phyloP scores from a whole-genome alignment of 2,888 invertebrate species.

The Fragum whitleyi region DNA sequence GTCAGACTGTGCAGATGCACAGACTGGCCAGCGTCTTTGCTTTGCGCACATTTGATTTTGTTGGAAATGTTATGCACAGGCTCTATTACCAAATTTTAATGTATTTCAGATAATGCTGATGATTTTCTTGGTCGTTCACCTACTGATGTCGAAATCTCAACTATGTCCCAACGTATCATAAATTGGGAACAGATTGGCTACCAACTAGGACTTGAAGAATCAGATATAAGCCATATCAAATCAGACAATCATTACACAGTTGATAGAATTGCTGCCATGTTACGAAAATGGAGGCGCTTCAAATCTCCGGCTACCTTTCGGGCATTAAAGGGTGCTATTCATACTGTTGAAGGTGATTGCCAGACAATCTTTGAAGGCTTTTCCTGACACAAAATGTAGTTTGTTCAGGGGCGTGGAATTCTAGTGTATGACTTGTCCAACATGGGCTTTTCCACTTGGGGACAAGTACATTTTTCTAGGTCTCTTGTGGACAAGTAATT shows the following conservation, averaged over 20 bases:
- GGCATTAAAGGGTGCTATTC: background rate
- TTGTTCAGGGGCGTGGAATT: no score
- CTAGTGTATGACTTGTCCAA: no score
- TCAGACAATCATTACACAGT: background rate
- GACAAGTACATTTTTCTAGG: no score
- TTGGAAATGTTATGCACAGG: no score
- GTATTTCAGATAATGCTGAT: no score
- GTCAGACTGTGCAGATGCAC: no score
- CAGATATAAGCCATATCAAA: background rate
- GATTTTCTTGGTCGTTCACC: background rate
- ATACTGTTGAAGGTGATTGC: background rate
- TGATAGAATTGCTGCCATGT: background rate
- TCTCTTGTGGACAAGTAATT: no score
- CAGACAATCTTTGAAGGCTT: background rate
- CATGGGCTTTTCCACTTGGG: no score
- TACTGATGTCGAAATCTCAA: background rate
- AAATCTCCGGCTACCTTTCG: background rate
- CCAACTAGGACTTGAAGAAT: background rate
- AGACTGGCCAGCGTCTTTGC: no score
- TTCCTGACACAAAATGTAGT: background rate
- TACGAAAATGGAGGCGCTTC: background rate
- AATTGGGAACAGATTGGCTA: background rate
- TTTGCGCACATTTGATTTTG: no score
- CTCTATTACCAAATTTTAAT: no score
- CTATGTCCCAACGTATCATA: background rate